A percentile compares a stretch with the other conserved stretches of the same genome.
phyloP scores from a whole-genome alignment of 2,888 invertebrate genomes.

The Zaprionus bogoriensis region DNA sequence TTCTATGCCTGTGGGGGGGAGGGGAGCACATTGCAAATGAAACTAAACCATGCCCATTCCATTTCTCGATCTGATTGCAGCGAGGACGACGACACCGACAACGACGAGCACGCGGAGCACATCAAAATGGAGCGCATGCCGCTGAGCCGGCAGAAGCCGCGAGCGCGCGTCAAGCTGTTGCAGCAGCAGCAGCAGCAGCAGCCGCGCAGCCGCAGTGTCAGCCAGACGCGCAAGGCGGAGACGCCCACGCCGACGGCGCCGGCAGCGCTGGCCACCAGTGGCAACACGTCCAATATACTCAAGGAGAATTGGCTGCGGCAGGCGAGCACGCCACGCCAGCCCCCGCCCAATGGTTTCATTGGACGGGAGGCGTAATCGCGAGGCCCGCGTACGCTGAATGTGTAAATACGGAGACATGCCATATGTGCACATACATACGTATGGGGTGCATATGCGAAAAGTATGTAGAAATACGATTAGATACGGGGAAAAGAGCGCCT shows the following conservation, averaged over 20 bases:
- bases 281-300: conserved; percentile 58
- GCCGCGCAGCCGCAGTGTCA: conserved; percentile 63
- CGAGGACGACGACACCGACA: conserved; percentile 54
- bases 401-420: conserved; percentile 38
- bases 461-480: too few relatives aligned
- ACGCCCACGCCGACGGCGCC: conserved; percentile 8
- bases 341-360: conserved; percentile 82
- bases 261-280: conserved; percentile 15
- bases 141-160: conserved; percentile 56
- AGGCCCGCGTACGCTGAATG: conserved; percentile 24
- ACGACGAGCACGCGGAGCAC: conserved; percentile 62
- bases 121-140: conserved; percentile 78
- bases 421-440: conserved; percentile 4
- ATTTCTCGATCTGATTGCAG: too few relatives aligned
- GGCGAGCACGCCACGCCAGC: conserved; percentile 58
- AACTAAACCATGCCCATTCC: too few relatives aligned
- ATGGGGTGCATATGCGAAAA: not conserved
- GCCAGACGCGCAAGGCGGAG: conserved; percentile 52
- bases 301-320: conserved; percentile 81
- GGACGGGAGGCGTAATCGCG: conserved; percentile 77
- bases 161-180: conserved; percentile 27
- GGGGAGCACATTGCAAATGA: too few relatives aligned
- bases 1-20: too few relatives aligned
- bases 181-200: conserved; percentile 26
- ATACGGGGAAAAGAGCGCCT: conserved; percentile 2